Percentiles rank a stretch among this genome's conserved stretches.
These are phyloP conservation scores for Boleophthalmus pectinirostris DNA, from an alignment of 2,113 vertebrate species.

Conservation along the genomic window DNA sequence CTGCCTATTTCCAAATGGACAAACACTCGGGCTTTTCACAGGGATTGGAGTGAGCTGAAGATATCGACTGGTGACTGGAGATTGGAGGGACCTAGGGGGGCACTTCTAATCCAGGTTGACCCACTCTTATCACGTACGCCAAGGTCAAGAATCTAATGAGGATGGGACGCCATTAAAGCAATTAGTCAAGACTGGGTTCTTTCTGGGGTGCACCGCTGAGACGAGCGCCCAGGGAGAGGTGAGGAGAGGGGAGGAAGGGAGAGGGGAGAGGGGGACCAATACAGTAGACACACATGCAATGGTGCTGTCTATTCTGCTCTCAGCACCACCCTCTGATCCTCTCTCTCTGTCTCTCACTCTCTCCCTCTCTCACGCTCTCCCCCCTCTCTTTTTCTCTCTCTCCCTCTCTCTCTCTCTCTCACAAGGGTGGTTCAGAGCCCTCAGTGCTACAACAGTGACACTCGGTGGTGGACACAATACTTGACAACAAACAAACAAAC, in stretches of 20 bases:
- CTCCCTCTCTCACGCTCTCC: too few species aligned
- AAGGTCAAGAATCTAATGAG: slow-evolving; percentile 79
- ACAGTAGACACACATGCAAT: slow-evolving; percentile 52
- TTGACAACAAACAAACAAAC: slow-evolving; percentile 16
- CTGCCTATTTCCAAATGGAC: slow-evolving; percentile 27
- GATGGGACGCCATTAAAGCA: slow-evolving; percentile 73
- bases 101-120: slow-evolving; percentile 71
- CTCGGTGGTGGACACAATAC: slow-evolving; percentile 53
- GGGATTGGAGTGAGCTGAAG: slow-evolving; percentile 40
- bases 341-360: neutral
- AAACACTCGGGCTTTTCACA: slow-evolving; percentile 29
- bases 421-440: neutral
- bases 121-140: slow-evolving; percentile 68
- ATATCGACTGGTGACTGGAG: slow-evolving; percentile 61
- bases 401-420: neutral
- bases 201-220: slow-evolving; percentile 62
- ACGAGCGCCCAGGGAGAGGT: slow-evolving; percentile 43
- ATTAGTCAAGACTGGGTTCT: slow-evolving; percentile 73
- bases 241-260: slow-evolving; percentile 5
- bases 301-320: slow-evolving; percentile 39
- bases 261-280: slow-evolving; percentile 19
- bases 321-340: neutral
- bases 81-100: slow-evolving; percentile 54
- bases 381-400: neutral
- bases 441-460: slow-evolving; percentile 70